Base-by-base conservation (phyloP, 2,888 invertebrate species). In the Trichopoda pennipes region DNA sequence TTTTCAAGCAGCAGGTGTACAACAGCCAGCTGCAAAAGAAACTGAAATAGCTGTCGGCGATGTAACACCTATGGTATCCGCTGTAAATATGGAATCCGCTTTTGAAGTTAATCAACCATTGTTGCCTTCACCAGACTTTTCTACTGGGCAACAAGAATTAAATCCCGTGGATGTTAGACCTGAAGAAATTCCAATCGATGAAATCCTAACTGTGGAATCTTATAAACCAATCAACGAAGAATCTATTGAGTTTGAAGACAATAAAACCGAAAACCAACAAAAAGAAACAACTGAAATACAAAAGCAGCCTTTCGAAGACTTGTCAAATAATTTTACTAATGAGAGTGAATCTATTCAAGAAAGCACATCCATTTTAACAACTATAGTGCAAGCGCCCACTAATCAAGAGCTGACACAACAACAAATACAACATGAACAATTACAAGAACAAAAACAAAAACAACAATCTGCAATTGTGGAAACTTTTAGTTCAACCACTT, bases 311-410 rank as follows among this genome's bases (percentile, higher is more conserved):
- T 14, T 14, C 2, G 1, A 44, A 16, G 4, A 75, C 21, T 42
- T 75, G 17, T 49, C 68, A 42, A 61, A 42, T 21, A 64, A 55
- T 21, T 73, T 79, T 53, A 35, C 69, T 19, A 61, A 28, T 42
- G 70, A 72, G 53, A 64, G 38, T 56, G 80, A 69, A 19, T n/a
- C 55, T 9, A 42, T 23, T 8, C 56, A 76, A 35, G 19, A 76
- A 80, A 16, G 75, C 74, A 84, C 47, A 85, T 81, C 89, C 1
- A 85, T 90, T 47, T 64, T 89, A 80, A 89, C 90, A 23, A 88
- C 88, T n/a, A 88, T 90, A 16, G 84, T 90, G 35, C 85, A 86
- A 81, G 79, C 77, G 47, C 85, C 85, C 51, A 64, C 38, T 63
- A 58, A 66, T 44, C 42, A 68, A 42, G 56, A 74, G 35, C 42